Evolutionary conservation across 92 coral and sea anemone genomes (phyloP).

Genomic region (Scolanthus callimorphus): DNA sequence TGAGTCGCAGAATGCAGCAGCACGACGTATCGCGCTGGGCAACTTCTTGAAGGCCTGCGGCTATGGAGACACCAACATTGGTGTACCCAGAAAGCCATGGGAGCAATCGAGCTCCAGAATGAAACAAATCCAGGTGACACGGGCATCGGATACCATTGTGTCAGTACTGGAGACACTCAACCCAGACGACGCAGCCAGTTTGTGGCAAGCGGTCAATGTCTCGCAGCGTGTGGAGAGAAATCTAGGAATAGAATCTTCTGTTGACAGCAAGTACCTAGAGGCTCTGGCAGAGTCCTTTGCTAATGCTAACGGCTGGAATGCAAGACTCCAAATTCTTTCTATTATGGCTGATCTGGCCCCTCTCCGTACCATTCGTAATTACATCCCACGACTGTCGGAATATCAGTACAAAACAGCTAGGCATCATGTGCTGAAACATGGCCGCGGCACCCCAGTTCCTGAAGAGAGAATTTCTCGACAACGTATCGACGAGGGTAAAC

Average conservation of each 20-base stretch:
- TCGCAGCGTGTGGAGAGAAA: background rate
- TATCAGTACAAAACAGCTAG: constrained; percentile 27
- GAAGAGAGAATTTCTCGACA: background rate
- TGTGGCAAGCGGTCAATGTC: background rate
- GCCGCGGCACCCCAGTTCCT: constrained; percentile 16
- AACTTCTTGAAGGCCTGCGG: background rate
- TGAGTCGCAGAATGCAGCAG: background rate
- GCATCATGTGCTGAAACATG: constrained; percentile 15
- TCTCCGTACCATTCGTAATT: background rate
- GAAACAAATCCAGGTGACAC: background rate
- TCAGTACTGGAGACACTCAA: background rate
- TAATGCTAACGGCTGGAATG: background rate
- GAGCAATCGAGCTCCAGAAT: background rate
- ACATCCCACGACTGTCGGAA: constrained; percentile 24
- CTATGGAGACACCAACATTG: background rate
- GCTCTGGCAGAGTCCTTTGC: background rate
- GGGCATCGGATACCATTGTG: background rate
- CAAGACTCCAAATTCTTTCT: background rate
- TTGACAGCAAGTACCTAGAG: background rate
- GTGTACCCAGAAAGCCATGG: background rate
- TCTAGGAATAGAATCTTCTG: background rate
- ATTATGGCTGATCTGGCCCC: background rate
- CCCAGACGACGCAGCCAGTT: background rate
- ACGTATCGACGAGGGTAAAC: constrained; percentile 8
- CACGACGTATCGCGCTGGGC: background rate